Evolutionary conservation across 2,113 vertebrate genomes (phyloP).

Genomic region (Cyrtonyx montezumae): DNA sequence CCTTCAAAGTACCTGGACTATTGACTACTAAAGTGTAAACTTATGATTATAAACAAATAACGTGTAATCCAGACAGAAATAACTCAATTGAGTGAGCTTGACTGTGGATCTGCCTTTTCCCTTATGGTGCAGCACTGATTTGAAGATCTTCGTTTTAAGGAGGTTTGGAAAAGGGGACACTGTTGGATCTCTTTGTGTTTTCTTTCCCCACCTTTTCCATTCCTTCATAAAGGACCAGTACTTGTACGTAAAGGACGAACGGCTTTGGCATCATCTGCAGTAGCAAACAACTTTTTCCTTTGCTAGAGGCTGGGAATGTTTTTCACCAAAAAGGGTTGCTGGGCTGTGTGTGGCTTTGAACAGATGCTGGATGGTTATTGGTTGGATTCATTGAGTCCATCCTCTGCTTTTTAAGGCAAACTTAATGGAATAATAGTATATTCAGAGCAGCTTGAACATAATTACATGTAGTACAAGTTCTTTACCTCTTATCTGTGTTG

Average conservation of each 20-base stretch:
- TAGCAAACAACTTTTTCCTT: neutral
- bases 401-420: neutral
- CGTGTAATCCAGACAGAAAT: neutral
- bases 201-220: neutral
- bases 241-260: neutral
- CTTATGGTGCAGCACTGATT: too few relatives aligned
- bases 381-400: neutral
- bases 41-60: neutral
- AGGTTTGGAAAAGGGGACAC: neutral
- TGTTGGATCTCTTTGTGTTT: neutral
- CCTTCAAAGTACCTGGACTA: neutral
- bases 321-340: neutral
- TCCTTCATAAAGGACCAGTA: neutral
- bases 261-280: neutral
- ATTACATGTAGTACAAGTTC: rapidly evolving
- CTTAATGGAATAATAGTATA: neutral
- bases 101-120: neutral
- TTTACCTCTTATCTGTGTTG: neutral
- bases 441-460: neutral
- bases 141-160: neutral
- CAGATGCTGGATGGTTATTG: neutral
- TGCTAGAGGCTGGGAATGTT: neutral
- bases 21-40: neutral
- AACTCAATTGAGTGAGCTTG: neutral
- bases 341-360: neutral